Conservation (phyloP, 2,797 vertebrate genomes). For the Siniperca obscura region DNA sequence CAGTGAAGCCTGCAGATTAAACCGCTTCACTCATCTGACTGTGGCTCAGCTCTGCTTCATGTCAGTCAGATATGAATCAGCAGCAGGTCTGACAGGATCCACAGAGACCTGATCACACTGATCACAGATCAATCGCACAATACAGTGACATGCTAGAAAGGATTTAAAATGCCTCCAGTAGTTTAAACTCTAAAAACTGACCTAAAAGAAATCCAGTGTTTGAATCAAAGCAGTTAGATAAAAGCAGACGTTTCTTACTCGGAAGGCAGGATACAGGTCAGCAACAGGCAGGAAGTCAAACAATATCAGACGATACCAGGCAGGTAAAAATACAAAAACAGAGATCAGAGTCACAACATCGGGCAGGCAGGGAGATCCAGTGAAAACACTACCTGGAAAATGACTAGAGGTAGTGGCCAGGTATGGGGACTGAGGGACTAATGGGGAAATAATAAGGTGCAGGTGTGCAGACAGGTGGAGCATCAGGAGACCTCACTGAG, state of each 20-base stretch:
- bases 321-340: background rate
- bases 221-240: background rate
- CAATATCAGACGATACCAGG: background rate
- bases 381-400: background rate
- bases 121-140: background rate
- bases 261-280: background rate
- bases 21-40: background rate
- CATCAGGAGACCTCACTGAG: background rate
- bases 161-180: background rate
- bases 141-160: background rate
- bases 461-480: background rate
- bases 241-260: background rate
- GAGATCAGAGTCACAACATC: background rate
- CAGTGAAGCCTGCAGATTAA: background rate
- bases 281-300: background rate
- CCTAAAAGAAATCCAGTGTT: background rate
- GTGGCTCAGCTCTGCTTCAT: background rate
- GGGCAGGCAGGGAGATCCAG: background rate
- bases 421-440: background rate
- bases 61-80: background rate
- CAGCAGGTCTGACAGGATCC: background rate
- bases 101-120: slow-evolving; percentile 2
- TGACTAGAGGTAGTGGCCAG: background rate
- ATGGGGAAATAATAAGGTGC: background rate
- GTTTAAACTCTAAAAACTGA: background rate